phyloP scores from a whole-genome alignment of 1,140 invertebrate species.

The Lysiphlebus fabarum region DNA sequence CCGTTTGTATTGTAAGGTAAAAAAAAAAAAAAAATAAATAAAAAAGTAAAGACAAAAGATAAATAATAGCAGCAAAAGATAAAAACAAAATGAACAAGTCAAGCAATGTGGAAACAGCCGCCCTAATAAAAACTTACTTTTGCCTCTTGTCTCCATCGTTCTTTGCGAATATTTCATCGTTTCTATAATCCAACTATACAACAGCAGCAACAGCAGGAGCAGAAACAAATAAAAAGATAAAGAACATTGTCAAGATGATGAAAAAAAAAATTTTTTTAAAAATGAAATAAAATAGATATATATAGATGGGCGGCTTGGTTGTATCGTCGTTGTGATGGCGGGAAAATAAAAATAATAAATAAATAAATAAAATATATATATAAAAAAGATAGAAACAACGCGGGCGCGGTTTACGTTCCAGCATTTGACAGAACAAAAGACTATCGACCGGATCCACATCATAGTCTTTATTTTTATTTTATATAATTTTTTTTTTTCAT shows the following conservation, averaged over 20 bases:
- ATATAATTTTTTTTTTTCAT: constrained; percentile 26
- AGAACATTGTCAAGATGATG: constrained; percentile 14
- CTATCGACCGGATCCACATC: constrained; percentile 42
- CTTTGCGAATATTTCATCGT: constrained; percentile 6
- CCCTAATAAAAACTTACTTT: constrained; percentile 32
- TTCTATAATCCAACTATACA: no score
- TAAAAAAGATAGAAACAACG: constrained; percentile 23
- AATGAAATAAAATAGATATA: constrained; percentile 7
- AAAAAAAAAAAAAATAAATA: constrained; percentile 11
- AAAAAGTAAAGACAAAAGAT: constrained; percentile 4
- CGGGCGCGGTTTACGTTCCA: constrained; percentile 43
- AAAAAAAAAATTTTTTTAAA: no score
- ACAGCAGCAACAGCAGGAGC: no score
- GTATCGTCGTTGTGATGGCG: constrained; percentile 18
- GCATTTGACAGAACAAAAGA: constrained; percentile 57
- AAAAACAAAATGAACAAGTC: constrained; percentile 13
- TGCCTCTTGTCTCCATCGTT: constrained; percentile 21
- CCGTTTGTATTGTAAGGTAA: constrained; percentile 3
- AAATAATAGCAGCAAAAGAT: constrained; percentile 9
- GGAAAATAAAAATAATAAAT: constrained; percentile 18
- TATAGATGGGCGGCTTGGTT: constrained; percentile 23
- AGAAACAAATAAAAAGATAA: no score
- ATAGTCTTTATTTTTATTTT: constrained; percentile 28
- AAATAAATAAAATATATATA: constrained; percentile 22
- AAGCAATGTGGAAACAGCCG: constrained; percentile 24